phyloP scores from a whole-genome alignment of 2,113 vertebrate genomes.

The Notechis scutatus region DNA sequence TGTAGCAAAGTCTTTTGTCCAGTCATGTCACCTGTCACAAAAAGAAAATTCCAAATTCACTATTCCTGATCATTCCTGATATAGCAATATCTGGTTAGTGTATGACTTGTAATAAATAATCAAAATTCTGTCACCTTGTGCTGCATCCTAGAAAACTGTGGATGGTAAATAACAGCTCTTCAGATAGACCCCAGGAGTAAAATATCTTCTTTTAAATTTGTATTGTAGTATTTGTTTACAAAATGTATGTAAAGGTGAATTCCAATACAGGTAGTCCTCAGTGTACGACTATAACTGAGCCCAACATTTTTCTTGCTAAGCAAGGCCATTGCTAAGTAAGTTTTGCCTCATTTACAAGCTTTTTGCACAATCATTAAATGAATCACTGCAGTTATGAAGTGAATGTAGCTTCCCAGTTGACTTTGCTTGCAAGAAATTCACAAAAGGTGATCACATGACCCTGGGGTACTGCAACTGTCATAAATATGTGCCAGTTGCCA shows the following conservation, averaged over 20 bases:
- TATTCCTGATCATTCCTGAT: neutral
- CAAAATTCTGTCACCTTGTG: accelerated
- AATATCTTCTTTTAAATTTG: neutral
- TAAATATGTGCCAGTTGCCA: too few relatives aligned
- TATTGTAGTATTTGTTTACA: constrained; percentile 9
- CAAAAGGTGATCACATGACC: too few relatives aligned
- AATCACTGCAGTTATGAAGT: too few relatives aligned
- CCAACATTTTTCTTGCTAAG: too few relatives aligned
- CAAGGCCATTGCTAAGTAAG: too few relatives aligned
- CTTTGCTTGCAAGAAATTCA: too few relatives aligned
- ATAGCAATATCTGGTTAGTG: accelerated
- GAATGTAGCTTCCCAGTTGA: too few relatives aligned
- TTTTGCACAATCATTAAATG: too few relatives aligned
- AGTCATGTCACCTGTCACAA: accelerated
- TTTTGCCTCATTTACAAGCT: too few relatives aligned
- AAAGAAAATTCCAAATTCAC: neutral
- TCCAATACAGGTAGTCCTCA: neutral
- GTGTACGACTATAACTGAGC: too few relatives aligned
- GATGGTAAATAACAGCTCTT: neutral
- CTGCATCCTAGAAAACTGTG: accelerated
- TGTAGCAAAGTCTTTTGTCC: neutral
- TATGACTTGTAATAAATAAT: neutral
- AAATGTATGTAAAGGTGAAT: neutral
- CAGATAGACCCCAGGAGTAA: neutral
- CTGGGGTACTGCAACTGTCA: too few relatives aligned